phyloP scores from a whole-genome alignment of 2,888 invertebrate species.

The Theretra japonica region DNA sequence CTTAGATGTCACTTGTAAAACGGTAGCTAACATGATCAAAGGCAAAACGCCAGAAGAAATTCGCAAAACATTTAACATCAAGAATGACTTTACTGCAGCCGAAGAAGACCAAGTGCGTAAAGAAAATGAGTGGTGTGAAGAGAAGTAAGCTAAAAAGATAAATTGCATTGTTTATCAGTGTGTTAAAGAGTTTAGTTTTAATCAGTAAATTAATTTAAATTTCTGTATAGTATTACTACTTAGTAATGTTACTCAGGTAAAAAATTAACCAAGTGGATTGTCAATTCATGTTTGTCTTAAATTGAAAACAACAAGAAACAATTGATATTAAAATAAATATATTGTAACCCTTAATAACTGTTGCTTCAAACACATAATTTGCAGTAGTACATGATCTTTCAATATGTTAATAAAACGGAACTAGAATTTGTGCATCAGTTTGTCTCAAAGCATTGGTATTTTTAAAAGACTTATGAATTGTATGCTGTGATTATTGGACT shows the following conservation, averaged over 20 bases:
- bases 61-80: conserved; percentile 98
- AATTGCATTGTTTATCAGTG: conserved; percentile 14
- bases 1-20: conserved; percentile 98
- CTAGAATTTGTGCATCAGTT: background rate
- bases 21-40: conserved; percentile 99
- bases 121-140: conserved; percentile 97
- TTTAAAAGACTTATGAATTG: background rate
- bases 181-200: conserved; percentile 1
- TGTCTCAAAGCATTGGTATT: background rate
- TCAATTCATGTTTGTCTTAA: conserved; percentile 4
- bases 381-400: background rate
- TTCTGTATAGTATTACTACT: conserved; percentile 10
- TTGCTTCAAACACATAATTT: background rate
- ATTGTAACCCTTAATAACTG: background rate
- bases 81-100: conserved; percentile 97
- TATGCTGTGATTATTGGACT: background rate
- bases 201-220: conserved; percentile 19
- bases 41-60: conserved; percentile 99
- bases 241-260: conserved; percentile 1
- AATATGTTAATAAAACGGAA: background rate
- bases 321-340: background rate
- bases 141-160: conserved; percentile 84
- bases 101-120: conserved; percentile 99
- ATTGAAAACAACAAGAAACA: background rate
- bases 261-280: background rate